Evolutionary conservation across 2,113 vertebrate species (phyloP).

Genomic region (Theristicus caerulescens): DNA sequence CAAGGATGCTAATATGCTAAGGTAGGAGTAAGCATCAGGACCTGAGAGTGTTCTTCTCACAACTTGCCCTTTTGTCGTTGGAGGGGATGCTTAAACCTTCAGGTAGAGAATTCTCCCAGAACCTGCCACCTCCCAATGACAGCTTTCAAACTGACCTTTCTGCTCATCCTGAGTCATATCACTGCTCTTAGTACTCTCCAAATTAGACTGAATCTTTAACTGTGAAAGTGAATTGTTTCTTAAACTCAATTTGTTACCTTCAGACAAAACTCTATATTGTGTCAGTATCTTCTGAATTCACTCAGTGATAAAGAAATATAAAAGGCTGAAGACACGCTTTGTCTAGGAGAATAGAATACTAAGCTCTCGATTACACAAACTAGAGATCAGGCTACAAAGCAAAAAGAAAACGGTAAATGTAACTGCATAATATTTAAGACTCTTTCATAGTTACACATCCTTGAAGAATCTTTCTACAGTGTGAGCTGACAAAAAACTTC

Average conservation of each 20-base stretch:
- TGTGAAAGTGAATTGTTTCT: neutral
- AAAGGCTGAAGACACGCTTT: neutral
- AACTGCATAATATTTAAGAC: neutral
- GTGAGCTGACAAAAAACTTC: neutral
- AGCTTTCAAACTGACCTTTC: neutral
- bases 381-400: neutral
- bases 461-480: neutral
- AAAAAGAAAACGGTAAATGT: neutral
- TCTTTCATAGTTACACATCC: neutral
- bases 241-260: neutral
- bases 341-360: neutral
- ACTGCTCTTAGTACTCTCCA: neutral
- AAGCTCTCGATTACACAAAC: neutral
- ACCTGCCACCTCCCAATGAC: neutral
- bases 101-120: neutral
- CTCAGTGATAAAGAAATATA: neutral
- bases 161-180: neutral
- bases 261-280: neutral
- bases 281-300: neutral
- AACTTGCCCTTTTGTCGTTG: neutral
- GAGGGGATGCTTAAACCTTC: neutral
- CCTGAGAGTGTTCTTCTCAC: neutral
- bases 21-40: neutral
- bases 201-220: neutral
- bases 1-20: neutral